Base-by-base conservation (phyloP, 2,797 vertebrate species). In the Siniperca obscura region DNA sequence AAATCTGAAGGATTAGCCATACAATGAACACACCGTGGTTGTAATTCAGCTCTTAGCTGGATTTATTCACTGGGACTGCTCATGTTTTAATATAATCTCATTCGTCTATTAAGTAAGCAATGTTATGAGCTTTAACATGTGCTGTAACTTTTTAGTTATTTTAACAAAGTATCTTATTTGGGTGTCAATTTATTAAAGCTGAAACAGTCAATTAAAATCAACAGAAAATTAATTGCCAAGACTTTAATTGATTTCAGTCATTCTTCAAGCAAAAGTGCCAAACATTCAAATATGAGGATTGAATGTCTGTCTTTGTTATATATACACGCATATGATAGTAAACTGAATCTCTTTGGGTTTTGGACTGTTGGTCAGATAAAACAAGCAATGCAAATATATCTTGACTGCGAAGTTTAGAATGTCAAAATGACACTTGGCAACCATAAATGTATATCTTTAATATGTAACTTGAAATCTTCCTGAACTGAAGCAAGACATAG, bases 1-100 rank as follows among this genome's bases (percentile, higher is more conserved):
- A 70, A 74, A 81, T 75, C 77, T 80, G 50, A 85, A 91, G 73
- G 82, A 82, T 77, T 60, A 67, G 75, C 44, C 25, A 75, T 30
- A 77, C 71, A 90, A 90, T 90, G 70, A 81, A 78, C 59, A 81
- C 52, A 70, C 50, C 27, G 11, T 30, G 71, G 62, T 66, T 69
- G 72, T 74, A 71, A 85, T 85, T 82, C 70, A 83, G 75, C 85
- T 83, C 78, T 75, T 76, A 71, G 76, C 21, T 75, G 62, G 70
- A 85, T 79, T 80, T 78, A 84, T 81, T 89, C 77, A 86, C 70
- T 19, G 77, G 22, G 36, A 70, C 68, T n/a, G 55, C 66, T 73
- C 61, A 68, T 44, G 48, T 77, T 74, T 74, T 7, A 75, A 82
- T 70, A 67, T 56, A 82, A 84, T 86, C 69, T 84, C 8, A 85